A percentile compares a stretch with the other conserved stretches of the same genome.
phyloP scores from a whole-genome alignment of 2,888 invertebrate genomes.

The Dicranocentrus wangi region DNA sequence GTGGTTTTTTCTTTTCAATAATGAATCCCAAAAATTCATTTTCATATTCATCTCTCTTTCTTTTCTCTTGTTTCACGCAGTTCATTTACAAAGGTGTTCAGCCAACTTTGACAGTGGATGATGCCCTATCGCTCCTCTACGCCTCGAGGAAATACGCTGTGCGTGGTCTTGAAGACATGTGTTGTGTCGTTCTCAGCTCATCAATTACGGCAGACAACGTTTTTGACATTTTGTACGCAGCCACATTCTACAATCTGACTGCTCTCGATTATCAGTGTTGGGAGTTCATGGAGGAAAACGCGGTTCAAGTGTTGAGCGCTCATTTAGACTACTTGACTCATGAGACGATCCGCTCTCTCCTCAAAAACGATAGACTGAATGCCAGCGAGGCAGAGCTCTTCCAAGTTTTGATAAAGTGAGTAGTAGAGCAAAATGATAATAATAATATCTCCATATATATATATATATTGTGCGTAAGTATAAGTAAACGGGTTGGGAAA shows the following conservation, averaged over 20 bases:
- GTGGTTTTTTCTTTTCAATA: background rate
- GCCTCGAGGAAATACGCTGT: slow-evolving; percentile 68
- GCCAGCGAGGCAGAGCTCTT: slow-evolving; percentile 68
- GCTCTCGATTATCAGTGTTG: slow-evolving; percentile 62
- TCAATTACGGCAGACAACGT: slow-evolving; percentile 66
- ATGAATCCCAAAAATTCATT: background rate
- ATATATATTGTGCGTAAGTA: background rate
- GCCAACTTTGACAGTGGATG: slow-evolving; percentile 57
- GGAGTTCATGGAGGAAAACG: slow-evolving; percentile 68
- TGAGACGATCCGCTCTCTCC: slow-evolving; percentile 56
- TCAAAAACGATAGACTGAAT: slow-evolving; percentile 66
- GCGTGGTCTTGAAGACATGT: slow-evolving; percentile 68
- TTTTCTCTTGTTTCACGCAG: too few species aligned
- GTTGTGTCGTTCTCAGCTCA: slow-evolving; percentile 63
- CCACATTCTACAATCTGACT: slow-evolving; percentile 64
- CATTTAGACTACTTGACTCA: slow-evolving; percentile 61
- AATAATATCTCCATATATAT: background rate
- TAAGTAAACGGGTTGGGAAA: too few species aligned
- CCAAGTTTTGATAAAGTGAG: slow-evolving; percentile 55
- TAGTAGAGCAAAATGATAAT: background rate
- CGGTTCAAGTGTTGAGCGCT: slow-evolving; percentile 60
- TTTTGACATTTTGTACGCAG: slow-evolving; percentile 68
- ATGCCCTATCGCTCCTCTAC: slow-evolving; percentile 63
- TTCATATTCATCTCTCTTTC: too few species aligned
- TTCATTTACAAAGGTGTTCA: slow-evolving; percentile 62